These are phyloP conservation scores for Mirza zaza DNA, from an alignment of 2,113 vertebrate genomes.

Conservation along the genomic window DNA sequence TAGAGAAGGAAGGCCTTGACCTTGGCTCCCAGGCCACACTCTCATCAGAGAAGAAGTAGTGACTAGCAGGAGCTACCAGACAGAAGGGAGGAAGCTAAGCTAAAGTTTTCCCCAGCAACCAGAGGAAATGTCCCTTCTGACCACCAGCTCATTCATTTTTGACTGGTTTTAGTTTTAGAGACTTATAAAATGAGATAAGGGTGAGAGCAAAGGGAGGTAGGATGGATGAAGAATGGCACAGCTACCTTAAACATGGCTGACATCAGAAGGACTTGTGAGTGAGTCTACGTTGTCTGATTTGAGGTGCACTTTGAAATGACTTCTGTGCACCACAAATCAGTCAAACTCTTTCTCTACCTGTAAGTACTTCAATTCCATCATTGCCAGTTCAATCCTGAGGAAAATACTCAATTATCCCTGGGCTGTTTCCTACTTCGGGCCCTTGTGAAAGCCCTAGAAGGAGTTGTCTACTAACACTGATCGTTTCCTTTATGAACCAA, in stretches of 20 bases:
- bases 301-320: not conserved
- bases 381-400: not conserved
- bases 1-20: not conserved
- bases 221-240: not conserved
- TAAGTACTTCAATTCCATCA: not conserved
- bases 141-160: not conserved
- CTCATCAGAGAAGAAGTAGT: not conserved
- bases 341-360: not conserved
- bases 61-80: not conserved
- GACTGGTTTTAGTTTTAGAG: not conserved
- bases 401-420: not conserved
- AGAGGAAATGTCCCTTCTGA: not conserved
- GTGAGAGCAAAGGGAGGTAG: not conserved
- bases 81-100: not conserved
- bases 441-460: not conserved
- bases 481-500: not conserved
- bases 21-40: not conserved
- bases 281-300: not conserved
- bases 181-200: not conserved
- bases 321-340: not conserved
- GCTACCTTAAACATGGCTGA: not conserved
- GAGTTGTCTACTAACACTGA: not conserved
- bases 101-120: not conserved
- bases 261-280: not conserved
- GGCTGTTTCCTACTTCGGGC: not conserved